These are phyloP conservation scores for Vimba vimba DNA, from an alignment of 2,113 vertebrate genomes.

Conservation along the genomic window DNA sequence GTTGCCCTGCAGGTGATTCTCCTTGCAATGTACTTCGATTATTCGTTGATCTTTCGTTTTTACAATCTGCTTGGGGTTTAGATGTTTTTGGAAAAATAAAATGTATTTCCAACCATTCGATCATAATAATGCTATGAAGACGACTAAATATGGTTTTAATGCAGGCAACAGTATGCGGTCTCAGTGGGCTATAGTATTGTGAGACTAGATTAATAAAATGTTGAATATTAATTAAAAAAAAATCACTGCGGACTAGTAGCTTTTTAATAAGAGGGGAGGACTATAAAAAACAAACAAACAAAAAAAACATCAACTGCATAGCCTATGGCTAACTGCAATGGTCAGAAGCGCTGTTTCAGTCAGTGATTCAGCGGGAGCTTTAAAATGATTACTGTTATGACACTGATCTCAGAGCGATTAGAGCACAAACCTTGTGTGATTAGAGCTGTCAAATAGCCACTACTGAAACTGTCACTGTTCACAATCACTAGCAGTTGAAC, in stretches of 20 bases:
- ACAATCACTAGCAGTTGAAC: slow-evolving; percentile 7
- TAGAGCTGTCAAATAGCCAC: slow-evolving; percentile 34
- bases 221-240: background rate
- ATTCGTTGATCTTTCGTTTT: background rate
- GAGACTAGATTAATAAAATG: background rate
- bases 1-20: background rate
- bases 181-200: background rate
- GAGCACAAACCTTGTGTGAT: slow-evolving; percentile 10
- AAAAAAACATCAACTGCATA: background rate
- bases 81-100: background rate
- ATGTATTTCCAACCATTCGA: background rate
- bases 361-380: slow-evolving; percentile 29
- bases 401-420: slow-evolving; percentile 38
- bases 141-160: background rate
- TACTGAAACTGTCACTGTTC: slow-evolving; percentile 23
- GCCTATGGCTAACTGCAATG: background rate
- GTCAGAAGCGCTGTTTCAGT: slow-evolving; percentile 21
- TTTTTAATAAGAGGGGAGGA: too few species aligned
- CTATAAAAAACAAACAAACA: background rate
- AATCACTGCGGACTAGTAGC: background rate
- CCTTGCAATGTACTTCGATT: background rate
- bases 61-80: background rate
- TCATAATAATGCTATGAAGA: background rate
- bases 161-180: too few species aligned
- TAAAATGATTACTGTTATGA: slow-evolving; percentile 43